Conservation (phyloP, 2,888 invertebrate species). For the Andrena trimmerana region DNA sequence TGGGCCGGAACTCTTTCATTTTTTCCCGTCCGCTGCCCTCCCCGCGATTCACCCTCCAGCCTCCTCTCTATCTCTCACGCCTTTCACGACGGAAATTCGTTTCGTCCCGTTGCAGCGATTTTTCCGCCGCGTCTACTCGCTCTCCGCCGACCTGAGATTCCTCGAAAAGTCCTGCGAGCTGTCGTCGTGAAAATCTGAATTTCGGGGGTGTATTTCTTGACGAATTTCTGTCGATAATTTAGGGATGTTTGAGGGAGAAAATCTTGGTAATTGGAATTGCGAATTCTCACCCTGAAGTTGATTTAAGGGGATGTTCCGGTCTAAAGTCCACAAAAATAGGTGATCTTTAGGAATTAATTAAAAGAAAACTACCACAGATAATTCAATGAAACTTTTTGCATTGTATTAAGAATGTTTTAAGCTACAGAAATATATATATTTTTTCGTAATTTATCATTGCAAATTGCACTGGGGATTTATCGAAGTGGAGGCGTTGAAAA, state of each 20-base stretch:
- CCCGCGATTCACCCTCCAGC: slow-evolving; percentile 1
- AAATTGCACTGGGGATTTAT: too few relatives aligned
- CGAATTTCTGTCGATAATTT: not conserved
- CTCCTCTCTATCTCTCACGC: not conserved
- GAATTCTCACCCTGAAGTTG: not conserved
- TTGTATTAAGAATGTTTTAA: too few relatives aligned
- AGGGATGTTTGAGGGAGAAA: not conserved
- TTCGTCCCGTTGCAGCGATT: slow-evolving; percentile 41
- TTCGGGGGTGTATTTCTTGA: not conserved
- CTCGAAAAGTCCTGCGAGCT: not conserved
- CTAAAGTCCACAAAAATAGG: too few relatives aligned
- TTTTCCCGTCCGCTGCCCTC: slow-evolving; percentile 5
- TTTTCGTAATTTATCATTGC: too few relatives aligned
- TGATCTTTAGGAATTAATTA: too few relatives aligned
- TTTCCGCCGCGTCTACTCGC: slow-evolving; percentile 8
- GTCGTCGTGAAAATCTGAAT: not conserved
- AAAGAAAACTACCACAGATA: too few relatives aligned
- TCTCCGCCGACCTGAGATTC: not conserved
- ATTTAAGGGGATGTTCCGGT: too few relatives aligned
- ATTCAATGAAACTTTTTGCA: too few relatives aligned
- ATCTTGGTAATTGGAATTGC: not conserved
- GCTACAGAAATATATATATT: too few relatives aligned
- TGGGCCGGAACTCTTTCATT: slow-evolving; percentile 48
- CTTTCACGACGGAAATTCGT: slow-evolving; percentile 48
- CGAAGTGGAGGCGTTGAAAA: too few relatives aligned